These are phyloP conservation scores for Dicrostonyx torquatus DNA, from an alignment of 2,797 vertebrate species.

Conservation along the genomic window DNA sequence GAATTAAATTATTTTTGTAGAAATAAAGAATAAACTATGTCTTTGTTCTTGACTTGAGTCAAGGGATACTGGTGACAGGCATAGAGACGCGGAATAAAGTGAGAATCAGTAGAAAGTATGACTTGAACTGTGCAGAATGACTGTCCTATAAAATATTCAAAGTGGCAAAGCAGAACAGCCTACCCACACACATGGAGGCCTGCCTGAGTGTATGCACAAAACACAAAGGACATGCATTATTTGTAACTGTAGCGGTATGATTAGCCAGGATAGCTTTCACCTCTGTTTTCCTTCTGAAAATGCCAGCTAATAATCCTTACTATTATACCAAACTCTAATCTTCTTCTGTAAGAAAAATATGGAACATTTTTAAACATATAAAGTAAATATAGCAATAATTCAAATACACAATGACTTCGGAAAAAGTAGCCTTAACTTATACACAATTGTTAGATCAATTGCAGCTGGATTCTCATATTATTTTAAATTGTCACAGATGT, in stretches of 20 bases:
- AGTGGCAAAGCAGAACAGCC: neutral
- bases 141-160: neutral
- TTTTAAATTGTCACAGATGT: slow-evolving; percentile 18
- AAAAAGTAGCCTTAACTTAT: neutral
- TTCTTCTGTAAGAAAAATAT: slow-evolving; percentile 27
- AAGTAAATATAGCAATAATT: neutral
- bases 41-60: neutral
- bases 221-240: neutral
- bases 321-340: neutral
- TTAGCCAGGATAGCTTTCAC: neutral
- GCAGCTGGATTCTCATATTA: neutral
- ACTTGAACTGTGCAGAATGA: neutral
- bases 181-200: neutral
- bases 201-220: neutral
- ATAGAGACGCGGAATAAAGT: neutral
- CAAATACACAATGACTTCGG: neutral
- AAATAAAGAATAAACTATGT: neutral
- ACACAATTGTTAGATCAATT: neutral
- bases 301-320: neutral
- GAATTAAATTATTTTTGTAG: neutral
- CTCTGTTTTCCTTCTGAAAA: slow-evolving; percentile 4
- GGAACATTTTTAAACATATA: neutral
- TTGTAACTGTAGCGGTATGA: neutral
- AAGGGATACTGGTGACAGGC: neutral
- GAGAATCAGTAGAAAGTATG: neutral